Evolutionary conservation across 2,797 vertebrate species (phyloP).

Genomic region (Sandelia bainsii): DNA sequence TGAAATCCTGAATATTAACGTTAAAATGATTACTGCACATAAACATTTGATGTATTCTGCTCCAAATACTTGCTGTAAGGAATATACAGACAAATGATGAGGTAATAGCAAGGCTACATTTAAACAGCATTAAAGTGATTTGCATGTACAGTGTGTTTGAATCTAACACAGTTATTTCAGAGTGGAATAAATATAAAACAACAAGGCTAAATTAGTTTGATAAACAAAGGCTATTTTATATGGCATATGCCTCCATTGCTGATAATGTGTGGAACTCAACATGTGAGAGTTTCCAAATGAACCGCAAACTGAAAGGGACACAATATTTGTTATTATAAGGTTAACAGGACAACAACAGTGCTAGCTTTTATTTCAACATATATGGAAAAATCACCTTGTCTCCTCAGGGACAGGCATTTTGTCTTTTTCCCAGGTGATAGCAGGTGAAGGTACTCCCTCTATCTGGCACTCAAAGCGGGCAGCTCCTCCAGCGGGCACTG

Average conservation of each 20-base stretch:
- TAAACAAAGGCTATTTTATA: neutral
- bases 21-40: neutral
- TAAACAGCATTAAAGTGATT: neutral
- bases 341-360: neutral
- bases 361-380: neutral
- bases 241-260: neutral
- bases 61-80: neutral
- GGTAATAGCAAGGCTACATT: neutral
- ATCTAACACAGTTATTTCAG: neutral
- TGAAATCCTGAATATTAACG: neutral
- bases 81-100: neutral
- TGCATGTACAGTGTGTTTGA: neutral
- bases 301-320: neutral
- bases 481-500: constrained; percentile 85
- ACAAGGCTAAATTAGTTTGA: neutral
- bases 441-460: constrained; percentile 89
- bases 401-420: constrained; percentile 80
- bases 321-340: neutral
- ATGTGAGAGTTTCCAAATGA: neutral
- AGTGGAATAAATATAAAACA: neutral
- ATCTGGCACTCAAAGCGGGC: constrained; percentile 93
- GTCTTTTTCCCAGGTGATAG: constrained; percentile 95
- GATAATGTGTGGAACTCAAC: neutral
- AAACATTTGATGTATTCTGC: neutral
- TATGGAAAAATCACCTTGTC: constrained; percentile 83